Conservation (phyloP, 2,113 vertebrate species). For the Gopherus evgoodei region DNA sequence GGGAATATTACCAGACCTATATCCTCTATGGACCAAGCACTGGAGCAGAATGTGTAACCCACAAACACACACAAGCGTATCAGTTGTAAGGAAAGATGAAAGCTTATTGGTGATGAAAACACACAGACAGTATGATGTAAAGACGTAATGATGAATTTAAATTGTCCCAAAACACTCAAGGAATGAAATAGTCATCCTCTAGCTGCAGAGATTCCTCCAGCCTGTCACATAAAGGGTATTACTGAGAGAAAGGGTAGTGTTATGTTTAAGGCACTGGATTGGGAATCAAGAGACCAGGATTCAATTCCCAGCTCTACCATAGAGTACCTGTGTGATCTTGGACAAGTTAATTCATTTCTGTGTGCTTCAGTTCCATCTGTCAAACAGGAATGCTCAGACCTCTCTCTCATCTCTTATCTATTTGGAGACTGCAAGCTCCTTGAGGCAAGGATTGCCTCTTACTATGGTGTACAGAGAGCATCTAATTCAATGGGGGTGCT, state of each 20-base stretch:
- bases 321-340: not conserved
- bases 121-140: too few species aligned
- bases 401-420: too few species aligned
- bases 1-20: not conserved
- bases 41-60: not conserved
- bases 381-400: too few species aligned
- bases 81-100: too few species aligned
- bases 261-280: too few species aligned
- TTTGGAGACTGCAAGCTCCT: not conserved
- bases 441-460: not conserved
- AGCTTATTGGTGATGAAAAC: too few species aligned
- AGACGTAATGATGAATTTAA: too few species aligned
- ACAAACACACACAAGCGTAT: not conserved
- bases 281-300: not conserved
- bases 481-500: not conserved
- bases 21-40: not conserved
- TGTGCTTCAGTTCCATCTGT: not conserved
- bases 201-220: too few species aligned
- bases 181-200: too few species aligned
- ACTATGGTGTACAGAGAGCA: not conserved
- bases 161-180: too few species aligned
- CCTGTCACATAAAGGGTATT: too few species aligned
- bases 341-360: not conserved
- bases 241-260: not conserved
- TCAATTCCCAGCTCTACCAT: not conserved